These are phyloP conservation scores for Galaxea fascicularis DNA, from an alignment of 92 coral and sea anemone species.

Conservation along the genomic window DNA sequence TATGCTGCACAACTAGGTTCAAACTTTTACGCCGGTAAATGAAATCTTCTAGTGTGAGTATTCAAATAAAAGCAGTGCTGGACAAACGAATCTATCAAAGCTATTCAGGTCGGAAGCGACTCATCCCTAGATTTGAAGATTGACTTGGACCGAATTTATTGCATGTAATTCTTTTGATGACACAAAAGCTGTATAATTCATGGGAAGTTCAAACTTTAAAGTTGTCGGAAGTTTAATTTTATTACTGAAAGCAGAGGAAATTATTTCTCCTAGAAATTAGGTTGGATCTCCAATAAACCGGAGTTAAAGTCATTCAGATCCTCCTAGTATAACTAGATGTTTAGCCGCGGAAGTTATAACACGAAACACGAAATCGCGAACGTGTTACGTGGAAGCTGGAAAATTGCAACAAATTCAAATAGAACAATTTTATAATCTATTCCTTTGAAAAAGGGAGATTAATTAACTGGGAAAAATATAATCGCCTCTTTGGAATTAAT, in stretches of 20 bases:
- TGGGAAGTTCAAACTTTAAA: too few species aligned
- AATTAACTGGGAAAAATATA: neutral
- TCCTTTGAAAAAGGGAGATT: neutral
- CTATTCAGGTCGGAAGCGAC: too few species aligned
- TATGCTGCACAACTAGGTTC: neutral
- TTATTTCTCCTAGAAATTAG: neutral
- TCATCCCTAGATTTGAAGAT: too few species aligned
- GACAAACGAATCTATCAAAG: neutral
- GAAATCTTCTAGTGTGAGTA: neutral
- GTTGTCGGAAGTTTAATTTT: neutral
- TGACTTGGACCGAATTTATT: too few species aligned
- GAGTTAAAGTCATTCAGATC: neutral
- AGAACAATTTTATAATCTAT: neutral
- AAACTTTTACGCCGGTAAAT: neutral
- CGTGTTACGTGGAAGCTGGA: neutral
- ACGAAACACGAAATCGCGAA: neutral
- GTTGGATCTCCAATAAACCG: neutral
- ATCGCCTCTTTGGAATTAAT: neutral
- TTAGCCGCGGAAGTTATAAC: conserved; percentile 6
- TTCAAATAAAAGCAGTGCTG: neutral
- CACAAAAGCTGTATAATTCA: too few species aligned
- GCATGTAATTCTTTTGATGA: too few species aligned
- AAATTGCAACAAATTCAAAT: neutral
- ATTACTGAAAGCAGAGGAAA: neutral
- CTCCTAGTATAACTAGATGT: neutral